Percentiles rank a stretch among this genome's conserved stretches.
Conservation (phyloP, 2,113 vertebrate genomes). For the Anolis sagrei region DNA sequence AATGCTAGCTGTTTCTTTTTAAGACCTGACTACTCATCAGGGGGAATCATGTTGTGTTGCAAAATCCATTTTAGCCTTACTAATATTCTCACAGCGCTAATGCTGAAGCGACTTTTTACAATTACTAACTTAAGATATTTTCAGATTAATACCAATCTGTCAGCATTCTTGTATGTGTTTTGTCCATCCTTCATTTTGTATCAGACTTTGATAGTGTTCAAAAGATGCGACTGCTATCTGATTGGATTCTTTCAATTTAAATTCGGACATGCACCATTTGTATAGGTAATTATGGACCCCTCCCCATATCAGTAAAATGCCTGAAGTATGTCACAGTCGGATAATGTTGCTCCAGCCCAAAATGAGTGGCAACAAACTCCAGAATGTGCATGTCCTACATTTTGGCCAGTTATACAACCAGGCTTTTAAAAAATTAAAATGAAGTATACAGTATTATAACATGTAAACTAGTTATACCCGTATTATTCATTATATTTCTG, state of each 20-base stretch:
- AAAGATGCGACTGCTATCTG: not conserved
- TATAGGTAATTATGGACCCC: too few species aligned
- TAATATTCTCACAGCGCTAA: not conserved
- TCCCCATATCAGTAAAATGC: not conserved
- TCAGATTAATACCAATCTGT: not conserved
- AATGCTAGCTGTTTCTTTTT: not conserved
- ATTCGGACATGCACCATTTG: not conserved
- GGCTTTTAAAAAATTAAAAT: not conserved
- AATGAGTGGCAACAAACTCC: not conserved
- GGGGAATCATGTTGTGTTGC: not conserved
- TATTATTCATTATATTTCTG: not conserved
- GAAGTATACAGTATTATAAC: not conserved
- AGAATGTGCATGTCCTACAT: not conserved
- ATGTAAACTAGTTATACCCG: not conserved
- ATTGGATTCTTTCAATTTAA: not conserved
- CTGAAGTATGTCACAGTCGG: not conserved
- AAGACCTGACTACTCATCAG: too few species aligned
- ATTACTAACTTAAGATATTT: not conserved
- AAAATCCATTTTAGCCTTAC: not conserved
- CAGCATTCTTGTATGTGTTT: not conserved
- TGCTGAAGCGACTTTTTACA: not conserved
- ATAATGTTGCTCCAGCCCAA: not conserved
- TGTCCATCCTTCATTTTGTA: not conserved
- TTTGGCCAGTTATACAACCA: not conserved
- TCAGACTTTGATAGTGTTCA: not conserved